Base-by-base conservation (phyloP, 2,113 vertebrate genomes). In the Pipa parva region DNA sequence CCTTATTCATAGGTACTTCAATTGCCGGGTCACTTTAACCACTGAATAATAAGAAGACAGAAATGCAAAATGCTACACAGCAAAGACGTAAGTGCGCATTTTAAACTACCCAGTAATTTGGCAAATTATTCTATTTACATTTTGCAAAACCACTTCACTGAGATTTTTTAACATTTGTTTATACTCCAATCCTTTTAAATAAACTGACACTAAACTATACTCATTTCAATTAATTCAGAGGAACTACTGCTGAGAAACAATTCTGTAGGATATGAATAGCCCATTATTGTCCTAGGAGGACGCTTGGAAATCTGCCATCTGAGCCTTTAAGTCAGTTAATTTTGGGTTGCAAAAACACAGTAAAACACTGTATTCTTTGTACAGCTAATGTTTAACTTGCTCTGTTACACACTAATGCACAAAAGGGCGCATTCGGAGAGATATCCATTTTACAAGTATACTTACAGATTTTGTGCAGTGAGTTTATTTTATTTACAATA, bases 221-320 rank as follows among this genome's bases (percentile, higher is more conserved):
- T 79, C n/a, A 88, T 81, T 77, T 83, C 81, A 83, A 77, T 89
- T 91, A 86, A 87, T 78, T 84, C 72, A 75, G 76, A 76, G 76
- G 69, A 63, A 69, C 55, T 72, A 78, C 81, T 76, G 82, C 79
- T 78, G 79, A 87, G 81, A 72, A 78, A 84, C 83, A 84, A 83
- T 82, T 36, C 15, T 48, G 63, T 36, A 76, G 36, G 76, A 75
- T 72, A 77, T 55, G 74, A 81, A 86, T 74, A 77, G 75, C 77
- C 86, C 76, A 65, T 80, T 72, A 36, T 12, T 75, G 82, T 84
- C 78, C 75, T 74, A 69, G 78, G 75, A 71, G 74, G 60, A 45
- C 51, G 50, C 75, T 78, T 80, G 75, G 71, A 82, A 74, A 37
- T 77, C 72, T 0, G 59, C 59, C 77, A 77, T 12, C 10, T 31